Evolutionary conservation across 2,888 invertebrate species (phyloP).

Genomic region (Aricia artaxerxes): DNA sequence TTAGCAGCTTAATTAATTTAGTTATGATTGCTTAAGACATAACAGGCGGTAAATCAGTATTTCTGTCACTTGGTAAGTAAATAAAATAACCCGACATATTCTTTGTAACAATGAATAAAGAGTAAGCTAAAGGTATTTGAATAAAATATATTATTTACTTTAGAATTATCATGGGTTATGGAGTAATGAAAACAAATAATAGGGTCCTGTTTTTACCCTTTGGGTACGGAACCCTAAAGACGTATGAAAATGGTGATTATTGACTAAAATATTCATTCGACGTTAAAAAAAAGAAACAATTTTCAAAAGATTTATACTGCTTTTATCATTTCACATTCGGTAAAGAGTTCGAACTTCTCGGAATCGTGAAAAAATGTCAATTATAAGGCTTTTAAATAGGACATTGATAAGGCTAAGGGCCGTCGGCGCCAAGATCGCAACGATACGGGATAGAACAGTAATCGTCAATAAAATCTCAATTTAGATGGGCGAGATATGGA

Average conservation of each 20-base stretch:
- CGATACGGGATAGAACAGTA: slow-evolving; percentile 79
- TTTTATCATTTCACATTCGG: slow-evolving; percentile 16
- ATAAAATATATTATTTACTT: too few relatives aligned
- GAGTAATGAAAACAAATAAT: not conserved
- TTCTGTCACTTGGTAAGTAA: not conserved
- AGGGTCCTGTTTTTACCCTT: too few relatives aligned
- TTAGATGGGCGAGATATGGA: slow-evolving; percentile 78
- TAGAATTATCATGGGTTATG: too few relatives aligned
- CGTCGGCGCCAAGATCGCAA: slow-evolving; percentile 78
- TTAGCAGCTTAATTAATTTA: not conserved
- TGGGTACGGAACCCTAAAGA: too few relatives aligned
- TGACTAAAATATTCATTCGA: not conserved
- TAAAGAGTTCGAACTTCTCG: slow-evolving; percentile 13
- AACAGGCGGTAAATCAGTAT: not conserved
- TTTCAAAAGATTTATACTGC: slow-evolving; percentile 24
- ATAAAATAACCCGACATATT: too few relatives aligned
- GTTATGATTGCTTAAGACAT: not conserved
- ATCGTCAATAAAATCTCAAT: slow-evolving; percentile 81
- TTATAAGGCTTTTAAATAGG: slow-evolving; percentile 32
- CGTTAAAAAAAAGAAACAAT: not conserved
- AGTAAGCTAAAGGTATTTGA: too few relatives aligned
- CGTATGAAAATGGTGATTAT: not conserved
- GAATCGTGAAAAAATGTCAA: slow-evolving; percentile 26
- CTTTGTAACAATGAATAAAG: too few relatives aligned
- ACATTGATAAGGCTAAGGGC: slow-evolving; percentile 48